A percentile compares a stretch with the other conserved stretches of the same genome.
Evolutionary conservation across 1,140 invertebrate species (phyloP).

Genomic region (Aphaenogaster ashmeadi): DNA sequence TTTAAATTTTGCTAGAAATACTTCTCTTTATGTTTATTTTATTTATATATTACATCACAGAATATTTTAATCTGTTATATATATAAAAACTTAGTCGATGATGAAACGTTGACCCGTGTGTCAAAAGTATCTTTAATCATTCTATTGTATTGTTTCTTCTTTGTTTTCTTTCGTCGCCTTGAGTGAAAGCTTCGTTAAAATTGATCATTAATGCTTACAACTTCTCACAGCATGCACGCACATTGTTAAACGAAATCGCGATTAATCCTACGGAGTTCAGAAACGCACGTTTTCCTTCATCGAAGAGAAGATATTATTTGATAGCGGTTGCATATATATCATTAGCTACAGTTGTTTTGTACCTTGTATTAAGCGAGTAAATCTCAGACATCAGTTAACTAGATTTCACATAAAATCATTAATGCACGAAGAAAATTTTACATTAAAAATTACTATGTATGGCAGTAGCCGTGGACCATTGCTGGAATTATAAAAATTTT

Average conservation of each 20-base stretch:
- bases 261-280: not conserved
- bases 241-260: conserved; percentile 24
- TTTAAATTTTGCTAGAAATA: not conserved
- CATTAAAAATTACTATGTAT: too few relatives aligned
- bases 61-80: not conserved
- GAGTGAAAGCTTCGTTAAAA: conserved; percentile 77
- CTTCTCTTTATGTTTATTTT: not conserved
- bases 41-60: not conserved
- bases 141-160: conserved; percentile 74
- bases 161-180: conserved; percentile 66
- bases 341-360: not conserved
- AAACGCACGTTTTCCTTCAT: conserved; percentile 1
- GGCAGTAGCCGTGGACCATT: too few relatives aligned
- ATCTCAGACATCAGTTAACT: not conserved
- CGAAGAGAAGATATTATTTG: not conserved
- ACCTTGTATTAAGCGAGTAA: not conserved
- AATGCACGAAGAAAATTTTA: too few relatives aligned
- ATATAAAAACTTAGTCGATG: conserved; percentile 26
- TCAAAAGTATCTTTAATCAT: conserved; percentile 77
- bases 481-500: too few relatives aligned
- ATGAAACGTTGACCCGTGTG: conserved; percentile 60
- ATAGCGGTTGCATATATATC: not conserved
- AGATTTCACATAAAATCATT: not conserved
- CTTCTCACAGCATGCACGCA: conserved; percentile 31
- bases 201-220: conserved; percentile 67